A percentile compares a stretch with the other conserved stretches of the same genome.
Conservation (phyloP, 2,888 invertebrate genomes). For the Cecidostiba fungosa region DNA sequence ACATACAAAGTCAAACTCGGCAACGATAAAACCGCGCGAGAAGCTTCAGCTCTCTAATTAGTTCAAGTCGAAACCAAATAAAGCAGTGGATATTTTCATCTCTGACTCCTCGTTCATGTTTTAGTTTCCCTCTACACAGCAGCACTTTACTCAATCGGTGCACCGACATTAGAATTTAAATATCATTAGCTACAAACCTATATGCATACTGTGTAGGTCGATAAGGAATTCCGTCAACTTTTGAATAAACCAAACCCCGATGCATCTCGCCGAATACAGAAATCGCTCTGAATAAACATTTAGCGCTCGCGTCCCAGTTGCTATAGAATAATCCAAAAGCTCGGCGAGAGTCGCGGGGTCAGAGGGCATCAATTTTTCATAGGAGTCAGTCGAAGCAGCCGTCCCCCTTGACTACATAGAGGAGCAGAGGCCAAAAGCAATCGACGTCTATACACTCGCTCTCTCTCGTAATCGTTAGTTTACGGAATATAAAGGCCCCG, state of each 20-base stretch:
- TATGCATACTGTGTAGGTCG: neutral
- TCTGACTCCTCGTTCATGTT: too few species aligned
- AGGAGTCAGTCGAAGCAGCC: constrained; percentile 37
- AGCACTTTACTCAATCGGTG: too few species aligned
- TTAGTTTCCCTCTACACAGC: too few species aligned
- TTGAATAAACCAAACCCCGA: neutral
- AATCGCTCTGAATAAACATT: constrained; percentile 10
- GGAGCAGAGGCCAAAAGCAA: constrained; percentile 27
- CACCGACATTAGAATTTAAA: too few species aligned
- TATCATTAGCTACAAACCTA: too few species aligned
- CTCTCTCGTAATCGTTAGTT: constrained; percentile 44
- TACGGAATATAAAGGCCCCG: constrained; percentile 47
- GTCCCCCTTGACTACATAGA: constrained; percentile 2
- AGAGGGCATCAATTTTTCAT: constrained; percentile 52
- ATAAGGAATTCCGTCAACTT: neutral
- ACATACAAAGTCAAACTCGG: neutral
- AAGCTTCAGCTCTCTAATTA: too few species aligned
- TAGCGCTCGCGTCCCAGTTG: neutral
- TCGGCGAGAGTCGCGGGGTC: neutral
- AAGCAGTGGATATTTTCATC: too few species aligned
- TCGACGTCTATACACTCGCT: constrained; percentile 1
- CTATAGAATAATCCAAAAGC: constrained; percentile 9
- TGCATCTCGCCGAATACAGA: neutral
- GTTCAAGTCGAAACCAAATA: too few species aligned
- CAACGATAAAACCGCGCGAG: too few species aligned